Evolutionary conservation across 2,888 invertebrate genomes (phyloP).

Genomic region (Drosophila longiperda): DNA sequence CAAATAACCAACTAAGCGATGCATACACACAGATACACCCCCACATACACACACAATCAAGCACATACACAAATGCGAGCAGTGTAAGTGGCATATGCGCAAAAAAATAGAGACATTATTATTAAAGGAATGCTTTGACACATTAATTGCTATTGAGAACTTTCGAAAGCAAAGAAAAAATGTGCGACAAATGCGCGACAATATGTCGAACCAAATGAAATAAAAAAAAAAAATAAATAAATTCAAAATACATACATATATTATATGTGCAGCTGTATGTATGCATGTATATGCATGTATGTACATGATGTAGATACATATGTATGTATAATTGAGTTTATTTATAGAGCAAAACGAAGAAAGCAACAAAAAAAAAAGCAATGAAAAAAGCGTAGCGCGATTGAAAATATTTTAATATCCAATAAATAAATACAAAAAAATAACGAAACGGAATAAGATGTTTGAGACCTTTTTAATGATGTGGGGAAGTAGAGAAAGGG

Average conservation of each 20-base stretch:
- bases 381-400: constrained; percentile 47
- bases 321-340: constrained; percentile 55
- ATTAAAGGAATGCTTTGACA: constrained; percentile 51
- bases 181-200: constrained; percentile 64
- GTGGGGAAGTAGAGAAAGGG: not conserved
- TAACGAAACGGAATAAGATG: constrained; percentile 8
- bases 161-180: constrained; percentile 32
- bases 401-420: constrained; percentile 73
- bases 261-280: not conserved
- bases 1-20: constrained; percentile 75
- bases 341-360: constrained; percentile 67
- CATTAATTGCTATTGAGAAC: constrained; percentile 69
- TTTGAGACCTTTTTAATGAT: constrained; percentile 1
- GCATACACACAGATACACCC: constrained; percentile 63
- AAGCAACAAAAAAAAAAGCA: constrained; percentile 32
- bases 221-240: constrained; percentile 33
- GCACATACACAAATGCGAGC: constrained; percentile 13
- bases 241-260: constrained; percentile 36
- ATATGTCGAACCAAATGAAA: constrained; percentile 61
- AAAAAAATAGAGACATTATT: constrained; percentile 35
- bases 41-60: constrained; percentile 10
- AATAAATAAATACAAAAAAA: constrained; percentile 64
- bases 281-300: constrained; percentile 24
- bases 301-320: constrained; percentile 28
- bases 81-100: constrained; percentile 69